Base-by-base conservation (phyloP, 2,113 vertebrate species). In the Coregonus clupeaformis region DNA sequence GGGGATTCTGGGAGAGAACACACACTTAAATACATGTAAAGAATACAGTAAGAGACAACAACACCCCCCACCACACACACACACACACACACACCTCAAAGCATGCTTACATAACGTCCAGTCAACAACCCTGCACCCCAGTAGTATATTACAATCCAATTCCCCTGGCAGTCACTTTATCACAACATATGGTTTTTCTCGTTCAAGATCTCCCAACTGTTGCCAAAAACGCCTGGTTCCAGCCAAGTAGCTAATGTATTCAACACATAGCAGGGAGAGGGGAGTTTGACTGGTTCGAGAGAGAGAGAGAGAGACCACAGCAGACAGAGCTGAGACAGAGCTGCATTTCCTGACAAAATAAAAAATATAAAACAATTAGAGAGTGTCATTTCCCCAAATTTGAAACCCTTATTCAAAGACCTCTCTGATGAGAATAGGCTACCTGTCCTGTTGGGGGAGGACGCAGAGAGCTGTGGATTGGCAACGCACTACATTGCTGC, bases 201-300 rank as follows among this genome's bases (percentile, higher is more conserved):
- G 4, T 55, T 55, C 52, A 55, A 55, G 14, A 20, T 55, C 52
- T 1, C 52, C 13, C 4, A 55, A 55, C 52, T 20, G 36, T 32
- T 12, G n/a, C 36, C 36, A 18, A 69, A 45, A 69, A 45, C 7
- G 22, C 1, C 2, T 11, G 1, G 32, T 69, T 69, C 36, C 67
- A 69, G 67, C 32, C 32, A 36, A 45, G 67, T 24, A 45, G 42
- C 67, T 69, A 69, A 76, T 52, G 68, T 60, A 47, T 68, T 69
- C n/a, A 69, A 45, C 67, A 69, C 36, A 45, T 69, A 36, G 32
- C 5, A 45, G 2, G 32, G 20, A 24, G 67, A 45, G 42, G n/a
- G 7, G 64, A 12, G 32, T 68, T 42, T 55, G 52, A 55, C 52
- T 14, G 6, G 18, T 55, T 14, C 0, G 16, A 66, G 72, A 29